Percentiles rank a stretch among this genome's conserved stretches.
phyloP scores from a whole-genome alignment of 2,888 invertebrate genomes.

The Dioctria linearis region DNA sequence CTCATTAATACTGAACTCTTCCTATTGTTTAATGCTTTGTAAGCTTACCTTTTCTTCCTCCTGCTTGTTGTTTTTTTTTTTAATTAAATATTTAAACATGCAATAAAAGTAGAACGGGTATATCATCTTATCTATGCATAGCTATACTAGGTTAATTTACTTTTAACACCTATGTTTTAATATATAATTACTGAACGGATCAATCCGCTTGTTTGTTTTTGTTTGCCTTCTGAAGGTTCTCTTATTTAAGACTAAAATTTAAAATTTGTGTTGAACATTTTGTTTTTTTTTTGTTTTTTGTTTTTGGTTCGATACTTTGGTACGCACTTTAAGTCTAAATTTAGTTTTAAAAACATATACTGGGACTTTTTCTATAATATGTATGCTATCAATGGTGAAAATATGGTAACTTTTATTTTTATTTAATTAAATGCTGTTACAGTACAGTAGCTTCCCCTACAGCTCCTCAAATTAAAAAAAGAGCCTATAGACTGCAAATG shows the following conservation, averaged over 20 bases:
- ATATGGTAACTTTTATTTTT: slow-evolving; percentile 37
- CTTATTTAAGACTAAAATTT: slow-evolving; percentile 32
- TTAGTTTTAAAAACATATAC: slow-evolving; percentile 34
- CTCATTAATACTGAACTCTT: slow-evolving; percentile 46
- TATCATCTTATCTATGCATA: slow-evolving; percentile 36
- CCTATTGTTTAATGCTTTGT: background rate
- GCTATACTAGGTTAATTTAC: slow-evolving; percentile 27
- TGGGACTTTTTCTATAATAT: slow-evolving; percentile 31
- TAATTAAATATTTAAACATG: slow-evolving; percentile 27
- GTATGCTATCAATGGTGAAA: slow-evolving; percentile 18
- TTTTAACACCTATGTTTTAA: slow-evolving; percentile 1
- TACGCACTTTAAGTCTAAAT: slow-evolving; percentile 34
- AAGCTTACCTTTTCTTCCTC: background rate
- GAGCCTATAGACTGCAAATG: slow-evolving; percentile 20
- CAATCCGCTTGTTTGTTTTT: slow-evolving; percentile 25
- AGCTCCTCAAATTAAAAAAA: background rate
- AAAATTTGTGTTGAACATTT: slow-evolving; percentile 42
- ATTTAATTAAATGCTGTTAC: slow-evolving; percentile 21
- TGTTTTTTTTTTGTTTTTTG: slow-evolving; percentile 1
- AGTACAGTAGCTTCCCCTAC: slow-evolving; percentile 4
- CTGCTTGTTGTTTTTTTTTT: background rate
- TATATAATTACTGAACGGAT: background rate
- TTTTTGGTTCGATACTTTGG: slow-evolving; percentile 48
- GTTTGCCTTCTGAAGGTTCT: slow-evolving; percentile 21
- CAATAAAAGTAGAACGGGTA: slow-evolving; percentile 48